These are phyloP conservation scores for Lasius platythorax DNA, from an alignment of 2,888 invertebrate genomes.

Conservation along the genomic window DNA sequence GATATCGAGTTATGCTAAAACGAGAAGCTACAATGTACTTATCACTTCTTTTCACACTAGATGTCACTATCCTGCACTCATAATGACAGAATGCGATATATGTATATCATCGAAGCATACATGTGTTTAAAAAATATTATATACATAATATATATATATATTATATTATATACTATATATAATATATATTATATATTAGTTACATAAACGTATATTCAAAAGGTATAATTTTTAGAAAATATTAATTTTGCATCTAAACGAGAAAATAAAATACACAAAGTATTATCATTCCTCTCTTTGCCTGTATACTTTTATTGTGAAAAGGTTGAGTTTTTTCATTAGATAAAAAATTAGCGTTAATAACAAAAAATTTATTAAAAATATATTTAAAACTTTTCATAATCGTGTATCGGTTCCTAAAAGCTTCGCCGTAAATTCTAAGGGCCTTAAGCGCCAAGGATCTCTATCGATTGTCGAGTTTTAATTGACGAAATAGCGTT, in stretches of 20 bases:
- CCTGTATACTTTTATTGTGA: background rate
- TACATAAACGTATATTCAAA: background rate
- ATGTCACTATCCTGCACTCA: conserved; percentile 37
- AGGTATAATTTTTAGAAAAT: background rate
- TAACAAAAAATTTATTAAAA: background rate
- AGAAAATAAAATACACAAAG: background rate
- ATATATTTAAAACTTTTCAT: background rate
- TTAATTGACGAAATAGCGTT: conserved; percentile 10
- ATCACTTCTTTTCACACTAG: conserved; percentile 9
- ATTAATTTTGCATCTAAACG: background rate
- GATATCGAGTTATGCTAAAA: background rate
- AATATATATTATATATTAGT: background rate
- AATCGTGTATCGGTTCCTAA: background rate
- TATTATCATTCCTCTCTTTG: background rate
- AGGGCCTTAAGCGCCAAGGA: background rate
- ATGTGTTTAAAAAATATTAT: background rate
- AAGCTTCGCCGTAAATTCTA: background rate
- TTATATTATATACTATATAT: background rate
- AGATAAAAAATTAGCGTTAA: background rate
- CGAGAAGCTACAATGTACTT: background rate
- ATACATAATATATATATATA: background rate
- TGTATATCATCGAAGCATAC: background rate
- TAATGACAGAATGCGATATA: background rate
- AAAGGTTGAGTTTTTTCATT: background rate
- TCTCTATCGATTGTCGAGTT: conserved; percentile 17